Evolutionary conservation across 2,888 invertebrate species (phyloP).

Genomic region (Dorcus hopei): DNA sequence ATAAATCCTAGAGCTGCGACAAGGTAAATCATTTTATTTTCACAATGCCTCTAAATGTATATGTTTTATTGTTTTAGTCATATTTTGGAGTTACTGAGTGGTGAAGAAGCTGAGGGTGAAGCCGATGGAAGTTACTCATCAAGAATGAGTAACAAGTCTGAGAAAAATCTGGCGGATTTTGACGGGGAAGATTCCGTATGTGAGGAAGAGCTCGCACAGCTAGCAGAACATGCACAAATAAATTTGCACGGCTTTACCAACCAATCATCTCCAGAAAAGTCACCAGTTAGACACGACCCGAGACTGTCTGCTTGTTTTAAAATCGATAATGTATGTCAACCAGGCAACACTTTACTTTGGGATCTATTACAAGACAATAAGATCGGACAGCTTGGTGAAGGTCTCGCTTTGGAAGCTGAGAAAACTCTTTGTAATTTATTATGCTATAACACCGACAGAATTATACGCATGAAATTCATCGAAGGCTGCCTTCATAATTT

Average conservation of each 20-base stretch:
- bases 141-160: constrained; percentile 87
- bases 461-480: constrained; percentile 90
- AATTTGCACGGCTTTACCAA: constrained; percentile 43
- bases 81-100: constrained; percentile 63
- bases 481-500: constrained; percentile 91
- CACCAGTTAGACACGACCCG: constrained; percentile 45
- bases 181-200: constrained; percentile 88
- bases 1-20: constrained; percentile 38
- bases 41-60: background rate
- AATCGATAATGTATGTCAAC: constrained; percentile 72
- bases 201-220: constrained; percentile 74
- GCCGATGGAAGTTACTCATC: constrained; percentile 88
- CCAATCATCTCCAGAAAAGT: constrained; percentile 43
- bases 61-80: constrained; percentile 48
- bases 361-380: constrained; percentile 89
- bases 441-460: constrained; percentile 86
- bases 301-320: constrained; percentile 48
- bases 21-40: constrained; percentile 33
- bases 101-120: constrained; percentile 61
- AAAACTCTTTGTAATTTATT: constrained; percentile 86
- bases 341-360: constrained; percentile 91
- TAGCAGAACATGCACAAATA: constrained; percentile 63
- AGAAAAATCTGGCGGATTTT: constrained; percentile 91
- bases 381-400: constrained; percentile 85
- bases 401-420: constrained; percentile 88